Percentiles rank a stretch among this genome's conserved stretches.
phyloP scores from a whole-genome alignment of 2,888 invertebrate species.

The Andrena fulva region DNA sequence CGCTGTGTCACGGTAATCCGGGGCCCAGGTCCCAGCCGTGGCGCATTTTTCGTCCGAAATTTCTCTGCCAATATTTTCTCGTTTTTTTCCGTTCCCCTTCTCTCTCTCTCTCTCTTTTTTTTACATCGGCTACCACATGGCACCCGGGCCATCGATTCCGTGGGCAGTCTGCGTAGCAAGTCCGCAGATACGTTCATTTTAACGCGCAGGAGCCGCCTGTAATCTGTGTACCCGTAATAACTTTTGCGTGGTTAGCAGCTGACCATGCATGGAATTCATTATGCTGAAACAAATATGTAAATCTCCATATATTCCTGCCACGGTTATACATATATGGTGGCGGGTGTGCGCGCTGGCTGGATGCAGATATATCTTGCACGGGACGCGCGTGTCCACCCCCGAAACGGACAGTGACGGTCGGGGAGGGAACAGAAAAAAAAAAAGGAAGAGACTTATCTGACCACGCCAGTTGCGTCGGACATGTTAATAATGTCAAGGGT shows the following conservation, averaged over 20 bases:
- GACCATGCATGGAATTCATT: slow-evolving; percentile 75
- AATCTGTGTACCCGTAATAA: slow-evolving; percentile 71
- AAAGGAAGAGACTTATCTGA: slow-evolving; percentile 54
- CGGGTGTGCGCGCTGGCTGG: slow-evolving; percentile 28
- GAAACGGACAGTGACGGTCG: slow-evolving; percentile 49
- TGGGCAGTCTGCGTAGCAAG: slow-evolving; percentile 62
- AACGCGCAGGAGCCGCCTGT: slow-evolving; percentile 58
- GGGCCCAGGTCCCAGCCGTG: neutral
- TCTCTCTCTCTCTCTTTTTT: neutral
- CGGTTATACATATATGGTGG: slow-evolving; percentile 34
- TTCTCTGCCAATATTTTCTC: slow-evolving; percentile 27
- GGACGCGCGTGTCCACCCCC: slow-evolving; percentile 38
- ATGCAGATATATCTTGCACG: slow-evolving; percentile 56
- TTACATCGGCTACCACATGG: slow-evolving; percentile 34
- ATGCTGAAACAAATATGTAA: slow-evolving; percentile 69
- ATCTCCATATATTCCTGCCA: slow-evolving; percentile 63
- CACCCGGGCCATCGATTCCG: slow-evolving; percentile 51
- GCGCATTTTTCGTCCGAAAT: slow-evolving; percentile 22
- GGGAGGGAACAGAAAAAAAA: too few species aligned
- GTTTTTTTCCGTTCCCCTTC: neutral
- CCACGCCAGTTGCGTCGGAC: slow-evolving; percentile 56
- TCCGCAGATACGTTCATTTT: slow-evolving; percentile 64
- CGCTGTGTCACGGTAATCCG: slow-evolving; percentile 1
- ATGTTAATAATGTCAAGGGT: slow-evolving; percentile 60
- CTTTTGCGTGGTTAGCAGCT: slow-evolving; percentile 74